phyloP scores from a whole-genome alignment of 2,888 invertebrate species.

The Phortica magna region DNA sequence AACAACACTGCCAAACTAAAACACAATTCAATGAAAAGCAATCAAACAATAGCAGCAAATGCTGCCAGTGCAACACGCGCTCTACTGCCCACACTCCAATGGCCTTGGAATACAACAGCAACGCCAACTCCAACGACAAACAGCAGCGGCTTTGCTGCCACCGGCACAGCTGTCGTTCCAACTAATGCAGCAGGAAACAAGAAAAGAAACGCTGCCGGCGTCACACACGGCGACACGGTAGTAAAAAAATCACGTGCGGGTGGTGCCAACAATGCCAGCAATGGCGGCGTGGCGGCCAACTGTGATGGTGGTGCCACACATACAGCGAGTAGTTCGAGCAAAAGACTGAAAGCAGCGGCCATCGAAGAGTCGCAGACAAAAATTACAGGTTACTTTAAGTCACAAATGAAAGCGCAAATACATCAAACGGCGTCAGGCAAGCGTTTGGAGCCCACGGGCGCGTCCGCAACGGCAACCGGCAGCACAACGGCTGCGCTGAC shows the following conservation, averaged over 20 bases:
- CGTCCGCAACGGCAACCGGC: slow-evolving; percentile 40
- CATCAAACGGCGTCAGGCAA: slow-evolving; percentile 69
- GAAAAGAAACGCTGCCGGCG: slow-evolving; percentile 57
- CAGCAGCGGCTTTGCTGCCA: not conserved
- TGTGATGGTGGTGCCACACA: slow-evolving; percentile 3
- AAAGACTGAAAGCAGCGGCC: slow-evolving; percentile 77
- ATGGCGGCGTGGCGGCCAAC: slow-evolving; percentile 7
- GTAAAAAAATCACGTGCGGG: slow-evolving; percentile 70
- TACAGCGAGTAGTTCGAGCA: slow-evolving; percentile 50
- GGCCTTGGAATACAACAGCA: slow-evolving; percentile 73
- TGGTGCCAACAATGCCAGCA: slow-evolving; percentile 11
- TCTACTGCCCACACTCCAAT: slow-evolving; percentile 71
- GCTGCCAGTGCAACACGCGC: slow-evolving; percentile 52
- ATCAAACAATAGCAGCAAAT: slow-evolving; percentile 52
- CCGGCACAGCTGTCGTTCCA: too few relatives aligned
- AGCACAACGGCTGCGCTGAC: slow-evolving; percentile 65
- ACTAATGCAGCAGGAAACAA: slow-evolving; percentile 48
- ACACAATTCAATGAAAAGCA: slow-evolving; percentile 47
- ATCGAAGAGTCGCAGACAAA: slow-evolving; percentile 83
- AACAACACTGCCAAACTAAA: slow-evolving; percentile 45
- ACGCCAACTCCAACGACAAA: slow-evolving; percentile 11
- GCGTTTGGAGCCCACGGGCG: slow-evolving; percentile 45
- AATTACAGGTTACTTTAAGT: slow-evolving; percentile 89
- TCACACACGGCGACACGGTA: slow-evolving; percentile 50
- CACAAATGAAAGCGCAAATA: slow-evolving; percentile 86